These are phyloP conservation scores for Carapus acus DNA, from an alignment of 2,797 vertebrate species.

Conservation along the genomic window DNA sequence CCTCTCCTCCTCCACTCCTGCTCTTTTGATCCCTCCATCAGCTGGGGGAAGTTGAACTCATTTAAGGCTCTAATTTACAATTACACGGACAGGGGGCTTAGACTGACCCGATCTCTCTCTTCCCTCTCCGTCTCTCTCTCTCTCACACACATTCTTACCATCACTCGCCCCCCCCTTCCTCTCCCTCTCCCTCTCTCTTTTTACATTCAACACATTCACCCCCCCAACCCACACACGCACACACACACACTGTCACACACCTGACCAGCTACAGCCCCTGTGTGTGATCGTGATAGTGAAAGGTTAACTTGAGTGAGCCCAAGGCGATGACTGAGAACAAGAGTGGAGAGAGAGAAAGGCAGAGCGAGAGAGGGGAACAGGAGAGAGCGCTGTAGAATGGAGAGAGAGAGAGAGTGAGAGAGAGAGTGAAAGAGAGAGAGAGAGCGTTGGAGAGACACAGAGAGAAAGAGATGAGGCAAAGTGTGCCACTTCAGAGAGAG, in stretches of 20 bases:
- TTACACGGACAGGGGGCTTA: slow-evolving; percentile 59
- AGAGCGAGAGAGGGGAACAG: slow-evolving; percentile 11
- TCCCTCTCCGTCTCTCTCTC: not conserved
- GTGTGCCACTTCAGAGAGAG: too few relatives aligned
- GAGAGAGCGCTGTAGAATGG: not conserved
- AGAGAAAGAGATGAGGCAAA: slow-evolving; percentile 19
- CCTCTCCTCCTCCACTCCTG: not conserved
- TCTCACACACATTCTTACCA: slow-evolving; percentile 4
- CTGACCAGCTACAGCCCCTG: slow-evolving; percentile 33
- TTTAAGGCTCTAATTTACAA: slow-evolving; percentile 63
- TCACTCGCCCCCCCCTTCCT: not conserved
- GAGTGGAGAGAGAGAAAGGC: slow-evolving; percentile 25
- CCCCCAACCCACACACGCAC: slow-evolving; percentile 3
- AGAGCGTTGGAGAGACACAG: slow-evolving; percentile 29
- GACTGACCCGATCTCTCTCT: slow-evolving; percentile 38
- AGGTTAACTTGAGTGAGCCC: slow-evolving; percentile 72
- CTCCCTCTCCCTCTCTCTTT: not conserved
- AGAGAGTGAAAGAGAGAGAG: slow-evolving; percentile 32
- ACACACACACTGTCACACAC: slow-evolving; percentile 23
- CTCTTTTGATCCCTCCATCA: slow-evolving; percentile 27
- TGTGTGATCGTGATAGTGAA: slow-evolving; percentile 65
- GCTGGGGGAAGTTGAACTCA: slow-evolving; percentile 43
- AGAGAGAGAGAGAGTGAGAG: slow-evolving; percentile 13
- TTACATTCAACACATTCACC: too few relatives aligned
- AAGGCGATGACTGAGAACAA: slow-evolving; percentile 50